phyloP scores from a whole-genome alignment of 2,797 vertebrate genomes.

The Lutjanus argentimaculatus region DNA sequence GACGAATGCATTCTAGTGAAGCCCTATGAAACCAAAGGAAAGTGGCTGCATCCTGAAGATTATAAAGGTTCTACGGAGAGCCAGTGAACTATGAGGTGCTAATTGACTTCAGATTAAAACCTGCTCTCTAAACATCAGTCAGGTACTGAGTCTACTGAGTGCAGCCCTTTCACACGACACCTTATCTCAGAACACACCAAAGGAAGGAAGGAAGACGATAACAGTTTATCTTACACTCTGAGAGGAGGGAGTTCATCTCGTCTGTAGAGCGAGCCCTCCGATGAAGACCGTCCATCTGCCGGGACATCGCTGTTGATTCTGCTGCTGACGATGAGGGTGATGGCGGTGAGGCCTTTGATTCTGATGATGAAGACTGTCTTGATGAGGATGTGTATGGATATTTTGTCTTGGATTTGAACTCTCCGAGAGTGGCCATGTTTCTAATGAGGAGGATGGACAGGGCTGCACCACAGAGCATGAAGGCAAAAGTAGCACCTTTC shows the following conservation, averaged over 20 bases:
- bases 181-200: constrained; percentile 50
- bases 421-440: constrained; percentile 86
- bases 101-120: constrained; percentile 60
- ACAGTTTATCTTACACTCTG: constrained; percentile 91
- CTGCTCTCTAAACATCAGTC: constrained; percentile 63
- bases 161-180: constrained; percentile 40
- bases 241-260: constrained; percentile 88
- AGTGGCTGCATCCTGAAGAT: not conserved
- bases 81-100: constrained; percentile 67
- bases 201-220: constrained; percentile 24
- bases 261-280: constrained; percentile 89
- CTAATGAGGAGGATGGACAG: constrained; percentile 92
- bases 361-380: constrained; percentile 47
- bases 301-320: constrained; percentile 41
- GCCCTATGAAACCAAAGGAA: constrained; percentile 16
- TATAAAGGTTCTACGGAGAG: constrained; percentile 10
- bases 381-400: constrained; percentile 56
- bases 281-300: constrained; percentile 73
- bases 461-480: constrained; percentile 93
- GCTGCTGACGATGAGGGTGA: constrained; percentile 33
- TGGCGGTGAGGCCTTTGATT: constrained; percentile 30
- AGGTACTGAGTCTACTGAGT: constrained; percentile 35
- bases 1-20: constrained; percentile 17
- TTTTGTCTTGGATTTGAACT: constrained; percentile 63
- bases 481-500: constrained; percentile 95